Base-by-base conservation (phyloP, 2,888 invertebrate genomes). In the Agapostemon virescens region DNA sequence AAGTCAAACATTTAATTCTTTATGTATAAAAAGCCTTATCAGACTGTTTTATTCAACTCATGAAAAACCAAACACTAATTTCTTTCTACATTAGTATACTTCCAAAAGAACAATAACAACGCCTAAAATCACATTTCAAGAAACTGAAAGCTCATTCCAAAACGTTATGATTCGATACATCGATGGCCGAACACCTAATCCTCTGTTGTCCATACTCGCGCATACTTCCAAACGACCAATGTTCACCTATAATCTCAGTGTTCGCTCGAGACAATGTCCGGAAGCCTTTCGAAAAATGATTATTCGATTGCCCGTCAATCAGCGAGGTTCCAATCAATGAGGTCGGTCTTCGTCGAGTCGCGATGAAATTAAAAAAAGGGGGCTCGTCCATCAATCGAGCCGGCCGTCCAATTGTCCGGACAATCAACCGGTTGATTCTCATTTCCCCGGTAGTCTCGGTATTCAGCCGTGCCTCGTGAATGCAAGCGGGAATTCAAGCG, bases 401-500 rank as follows among this genome's bases (percentile, higher is more conserved):
- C 26, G 2, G 26, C 55, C 2, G 30, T 26, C 20, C 58, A 58
- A 58, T 58, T 58, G 30, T 9, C 30, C 26, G 58, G 15, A 61
- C 61, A 30, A 61, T 61, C 36, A 61, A 33, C n/a, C 61, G 61
- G 33, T 20, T 17, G 58, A 26, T 58, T 58, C 58, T 26, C 58
- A 58, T 58, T 58, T 58, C 58, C 58, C 30, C 30, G 17, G 26
- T 13, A 15, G 30, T 17, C 30, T 20, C 30, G 30, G 30, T 30
- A 4, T 55, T 52, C 74, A 80, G 69, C 80, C 63, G 67, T 69
- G 69, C 36, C 52, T 77, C 67, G 52, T 42, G 61, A 77, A 64
- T 77, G 81, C 83, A 68, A 80, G 73, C 72, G 33, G 63, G 70
- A 76, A 78, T 64, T 55, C 38, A 68, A 73, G 81, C 74, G 77